Base-by-base conservation (phyloP, 2,113 vertebrate genomes). In the Cynocephalus volans region DNA sequence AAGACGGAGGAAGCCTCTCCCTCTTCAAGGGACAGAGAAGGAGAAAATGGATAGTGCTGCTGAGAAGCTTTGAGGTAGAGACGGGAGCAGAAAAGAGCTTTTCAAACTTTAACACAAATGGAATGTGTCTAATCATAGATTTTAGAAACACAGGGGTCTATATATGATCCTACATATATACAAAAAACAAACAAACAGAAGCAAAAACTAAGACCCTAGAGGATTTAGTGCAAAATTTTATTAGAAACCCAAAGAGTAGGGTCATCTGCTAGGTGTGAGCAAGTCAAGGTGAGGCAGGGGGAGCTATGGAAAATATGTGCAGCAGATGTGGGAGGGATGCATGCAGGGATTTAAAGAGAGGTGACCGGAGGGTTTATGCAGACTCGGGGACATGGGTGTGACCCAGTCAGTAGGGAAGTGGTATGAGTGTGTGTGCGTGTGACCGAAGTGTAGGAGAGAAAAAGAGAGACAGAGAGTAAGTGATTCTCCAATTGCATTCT, bases 1-100 rank as follows among this genome's bases (percentile, higher is more conserved):
- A 7, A 62, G 48, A 19, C 1, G 9, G 6, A 8, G 0, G 0
- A 36, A 26, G 24, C 9, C 48, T 58, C 14, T n/a, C 65, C 12
- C 80, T 41, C 19, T 23, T 17, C 65, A 67, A 33, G 54, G 19
- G 17, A 8, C 19, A 6, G 5, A 11, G 18, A 36, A 85, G 64
- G 62, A 52, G 7, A 54, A 45, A 58, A 26, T 24, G 52, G 7
- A 6, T 13, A 64, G 58, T 36, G 41, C 60, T 9, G 28, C n/a
- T 24, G 2, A 2, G 73, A 64, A 36, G 62, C 4, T 9, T 1
- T 31, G 50, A 77, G 45, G 28, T 3, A 31, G 23, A 82, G 33
- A 15, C 3, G 8, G 2, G n/a, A 2, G 50, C 36, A 9, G 8
- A 70, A 54, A 52, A 69, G 33, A 26, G n/a, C 6, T 26, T 77